Evolutionary conservation across 2,113 vertebrate genomes (phyloP).

Genomic region (Tapirus terrestris): DNA sequence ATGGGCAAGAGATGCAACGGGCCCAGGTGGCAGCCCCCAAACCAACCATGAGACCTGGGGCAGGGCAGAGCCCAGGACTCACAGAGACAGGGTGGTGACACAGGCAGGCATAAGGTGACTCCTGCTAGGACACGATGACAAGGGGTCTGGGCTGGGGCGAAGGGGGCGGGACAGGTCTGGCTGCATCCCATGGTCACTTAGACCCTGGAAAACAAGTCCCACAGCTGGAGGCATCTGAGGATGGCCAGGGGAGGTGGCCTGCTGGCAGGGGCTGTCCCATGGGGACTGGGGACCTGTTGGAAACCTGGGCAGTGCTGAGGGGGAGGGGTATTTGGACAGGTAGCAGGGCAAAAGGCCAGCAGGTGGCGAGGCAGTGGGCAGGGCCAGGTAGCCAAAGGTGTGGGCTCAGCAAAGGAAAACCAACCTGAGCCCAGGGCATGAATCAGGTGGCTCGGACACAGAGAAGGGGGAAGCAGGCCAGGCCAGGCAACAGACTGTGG

Average conservation of each 20-base stretch:
- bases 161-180: neutral
- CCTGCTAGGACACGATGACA: neutral
- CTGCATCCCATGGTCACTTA: neutral
- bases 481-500: neutral
- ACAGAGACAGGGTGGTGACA: rapidly evolving
- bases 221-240: rapidly evolving
- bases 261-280: neutral
- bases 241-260: neutral
- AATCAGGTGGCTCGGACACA: neutral
- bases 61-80: neutral
- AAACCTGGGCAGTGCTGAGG: neutral
- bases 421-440: neutral
- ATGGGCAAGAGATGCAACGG: neutral
- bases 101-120: neutral
- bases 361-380: neutral
- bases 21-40: neutral
- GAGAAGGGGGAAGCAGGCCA: too few relatives aligned
- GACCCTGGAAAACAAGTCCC: neutral
- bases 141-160: neutral
- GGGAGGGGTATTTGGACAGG: rapidly evolving
- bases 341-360: neutral
- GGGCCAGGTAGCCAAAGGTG: neutral
- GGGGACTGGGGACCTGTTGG: neutral
- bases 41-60: neutral
- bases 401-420: neutral